A percentile compares a stretch with the other conserved stretches of the same genome.
These are phyloP conservation scores for Ips typographus DNA, from an alignment of 1,140 invertebrate genomes.

Conservation along the genomic window DNA sequence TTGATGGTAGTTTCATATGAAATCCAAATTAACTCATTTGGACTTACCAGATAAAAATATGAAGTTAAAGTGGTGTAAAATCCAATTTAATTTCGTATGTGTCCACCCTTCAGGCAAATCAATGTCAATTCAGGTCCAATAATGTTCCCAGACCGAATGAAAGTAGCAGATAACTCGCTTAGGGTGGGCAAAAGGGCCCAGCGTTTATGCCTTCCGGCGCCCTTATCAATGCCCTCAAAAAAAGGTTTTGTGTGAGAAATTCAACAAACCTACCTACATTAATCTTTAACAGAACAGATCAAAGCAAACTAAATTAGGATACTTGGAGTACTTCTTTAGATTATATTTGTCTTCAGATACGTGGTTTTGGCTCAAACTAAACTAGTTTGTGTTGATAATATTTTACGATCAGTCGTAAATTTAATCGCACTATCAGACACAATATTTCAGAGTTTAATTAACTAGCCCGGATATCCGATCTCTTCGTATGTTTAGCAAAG, in stretches of 20 bases:
- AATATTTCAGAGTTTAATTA: background rate
- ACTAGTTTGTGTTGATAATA: background rate
- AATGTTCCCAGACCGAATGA: slow-evolving; percentile 10
- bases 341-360: background rate
- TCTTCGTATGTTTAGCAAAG: background rate
- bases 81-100: background rate
- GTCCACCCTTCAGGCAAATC: slow-evolving; percentile 4
- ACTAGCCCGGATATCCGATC: background rate
- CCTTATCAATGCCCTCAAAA: slow-evolving; percentile 11
- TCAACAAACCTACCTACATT: too few relatives aligned
- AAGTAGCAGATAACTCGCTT: slow-evolving; percentile 12
- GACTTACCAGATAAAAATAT: too few relatives aligned
- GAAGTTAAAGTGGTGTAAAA: too few relatives aligned
- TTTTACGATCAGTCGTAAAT: background rate
- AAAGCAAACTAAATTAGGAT: too few relatives aligned
- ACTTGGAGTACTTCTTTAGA: background rate
- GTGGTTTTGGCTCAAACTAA: background rate
- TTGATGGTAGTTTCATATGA: too few relatives aligned
- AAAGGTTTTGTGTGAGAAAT: background rate
- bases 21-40: too few relatives aligned
- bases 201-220: background rate
- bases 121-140: slow-evolving; percentile 9
- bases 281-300: too few relatives aligned
- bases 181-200: background rate
- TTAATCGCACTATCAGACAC: too few relatives aligned